Base-by-base conservation (phyloP, 92 coral and sea anemone genomes). In the Ricordea florida region DNA sequence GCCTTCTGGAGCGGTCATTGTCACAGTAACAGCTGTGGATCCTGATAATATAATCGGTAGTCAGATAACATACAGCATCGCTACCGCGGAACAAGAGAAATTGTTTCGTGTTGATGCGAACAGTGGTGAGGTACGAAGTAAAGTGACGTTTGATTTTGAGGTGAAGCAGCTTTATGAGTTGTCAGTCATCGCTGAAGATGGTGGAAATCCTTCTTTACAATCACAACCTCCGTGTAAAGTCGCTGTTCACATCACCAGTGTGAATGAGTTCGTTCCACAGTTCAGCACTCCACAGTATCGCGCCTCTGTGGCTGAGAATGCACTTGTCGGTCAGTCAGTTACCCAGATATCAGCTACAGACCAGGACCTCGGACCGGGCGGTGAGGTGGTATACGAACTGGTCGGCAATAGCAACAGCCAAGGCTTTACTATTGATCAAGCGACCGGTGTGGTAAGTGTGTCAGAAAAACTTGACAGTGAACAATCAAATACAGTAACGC, bases 301-400 rank as follows among this genome's bases (percentile, higher is more conserved):
- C 33, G 97, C 85, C 17, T 65, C 96, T n/a, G 89, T 88, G 21
- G 92, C 89, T 16, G 99, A 96, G 76, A 87, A 96, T 49, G 93
- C 96, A 1, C 93, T 91, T 0, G 49, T 77, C 5, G 97, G 93
- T 24, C 76, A 65, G 71, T 74, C 94, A 18, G 94, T 96, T 64
- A 84, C 86, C 49, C 75, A 48, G 63, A 91, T 96, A 26, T 62
- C 79, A 62, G 99, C 99, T n/a, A 78, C 92, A 26, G 99, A 96
- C 71, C 60, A 60, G 44, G 99, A 96, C 61, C 80, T 82, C 3
- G 99, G 99, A 0, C 76, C 82, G 15, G 99, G 89, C 51, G 99
- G 97, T 26, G 72, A 91, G 27, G 83, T 96, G 10, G 83, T 87
- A 4, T 96, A 85, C 72, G 76, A 78, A 28, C 84, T 96, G 16